Base-by-base conservation (phyloP, 2,888 invertebrate genomes). In the Pachydiplax longipennis region DNA sequence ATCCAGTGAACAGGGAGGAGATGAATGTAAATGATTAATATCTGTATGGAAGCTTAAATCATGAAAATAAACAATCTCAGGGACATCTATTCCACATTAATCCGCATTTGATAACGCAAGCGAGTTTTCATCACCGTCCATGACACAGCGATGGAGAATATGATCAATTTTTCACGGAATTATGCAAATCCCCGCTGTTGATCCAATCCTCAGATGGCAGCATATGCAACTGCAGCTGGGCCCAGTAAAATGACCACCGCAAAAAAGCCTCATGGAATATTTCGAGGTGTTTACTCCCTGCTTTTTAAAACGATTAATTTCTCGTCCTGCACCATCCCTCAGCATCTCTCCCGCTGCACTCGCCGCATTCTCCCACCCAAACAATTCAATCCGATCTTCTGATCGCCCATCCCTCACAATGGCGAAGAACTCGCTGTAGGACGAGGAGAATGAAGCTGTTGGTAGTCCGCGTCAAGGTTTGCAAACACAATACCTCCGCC, bases 401-500 rank as follows among this genome's bases (percentile, higher is more conserved):
- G 65, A 65, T 65, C 65, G n/a, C 1, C 65, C 65, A 65, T 65
- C 25, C 73, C 25, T 73, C 73, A 73, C 73, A 73, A 73, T 73
- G 31, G 73, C 8, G 25, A 73, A 73, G 73, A 31, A 73, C 12
- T 31, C 73, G 13, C 25, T 65, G 65, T 65, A n/a, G 65, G 65
- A 65, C 65, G 31, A 8, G 31, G 83, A 58, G 73, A 83, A 58
- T 58, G 83, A 83, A 83, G 83, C 58, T 25, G 82, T 82, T 48
- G 82, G 82, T 44, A 82, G 82, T 82, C 83, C 48, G 48, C 48
- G 44, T 13, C 31, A 61, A 61, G 61, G 87, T 87, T 87, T 87
- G 37, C 87, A 61, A 87, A 65, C 87, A 87, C 83, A 58, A 35
- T 48, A 83, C 58, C 37, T 61, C 40, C 37, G 37, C 87, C 83